A percentile compares a stretch with the other conserved stretches of the same genome.
These are phyloP conservation scores for Propithecus coquereli DNA, from an alignment of 2,113 vertebrate genomes.

Conservation along the genomic window DNA sequence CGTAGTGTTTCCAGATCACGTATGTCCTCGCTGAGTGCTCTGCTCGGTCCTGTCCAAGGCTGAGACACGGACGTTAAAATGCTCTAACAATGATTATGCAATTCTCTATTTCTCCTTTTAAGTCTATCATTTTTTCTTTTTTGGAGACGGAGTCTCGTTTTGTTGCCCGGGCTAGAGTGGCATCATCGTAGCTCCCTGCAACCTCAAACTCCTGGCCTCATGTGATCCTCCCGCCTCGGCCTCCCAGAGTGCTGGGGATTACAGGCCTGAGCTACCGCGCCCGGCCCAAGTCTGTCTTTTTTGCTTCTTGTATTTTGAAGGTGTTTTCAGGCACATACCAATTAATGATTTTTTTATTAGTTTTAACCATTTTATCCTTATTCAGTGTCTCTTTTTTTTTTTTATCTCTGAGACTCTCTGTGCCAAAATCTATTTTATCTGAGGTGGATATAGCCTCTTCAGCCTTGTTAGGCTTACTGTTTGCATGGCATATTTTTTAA, in stretches of 20 bases:
- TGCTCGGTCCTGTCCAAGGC: neutral
- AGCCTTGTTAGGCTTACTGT: neutral
- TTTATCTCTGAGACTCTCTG: neutral
- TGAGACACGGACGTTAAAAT: neutral
- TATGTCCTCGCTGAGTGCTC: neutral
- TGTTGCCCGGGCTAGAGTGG: no score
- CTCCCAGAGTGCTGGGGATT: no score
- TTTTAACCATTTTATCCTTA: neutral
- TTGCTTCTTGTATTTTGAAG: neutral
- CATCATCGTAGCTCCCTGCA: no score
- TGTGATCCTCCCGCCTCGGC: no score
- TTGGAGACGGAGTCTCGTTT: no score
- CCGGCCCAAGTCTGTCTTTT: neutral
- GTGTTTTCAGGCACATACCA: neutral
- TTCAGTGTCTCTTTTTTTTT: neutral
- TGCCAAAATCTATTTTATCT: neutral
- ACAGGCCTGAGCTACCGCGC: no score
- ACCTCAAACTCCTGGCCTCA: no score
- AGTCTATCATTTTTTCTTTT: neutral
- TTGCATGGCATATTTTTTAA: neutral
- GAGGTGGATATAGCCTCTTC: neutral
- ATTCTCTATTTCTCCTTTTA: neutral
- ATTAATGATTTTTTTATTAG: neutral
- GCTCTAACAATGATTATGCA: neutral
- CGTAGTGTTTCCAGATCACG: accelerated